Base-by-base conservation (phyloP, 2,797 vertebrate genomes). In the Mus caroli region DNA sequence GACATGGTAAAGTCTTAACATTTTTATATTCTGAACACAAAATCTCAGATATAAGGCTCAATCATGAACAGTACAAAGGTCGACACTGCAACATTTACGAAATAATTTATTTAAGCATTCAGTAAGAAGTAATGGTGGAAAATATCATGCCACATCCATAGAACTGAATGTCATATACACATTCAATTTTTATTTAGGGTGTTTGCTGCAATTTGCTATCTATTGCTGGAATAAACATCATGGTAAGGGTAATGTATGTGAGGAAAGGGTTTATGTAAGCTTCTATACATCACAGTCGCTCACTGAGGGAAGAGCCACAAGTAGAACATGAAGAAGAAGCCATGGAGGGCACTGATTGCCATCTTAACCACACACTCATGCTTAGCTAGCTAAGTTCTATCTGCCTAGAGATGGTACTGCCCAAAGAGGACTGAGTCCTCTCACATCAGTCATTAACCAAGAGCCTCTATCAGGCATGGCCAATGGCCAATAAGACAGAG, bases 71-170 rank as follows among this genome's bases (percentile, higher is more conserved):
- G n/a, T 22, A 88, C 69, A 93, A 89, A 95, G 40, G 64, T 76
- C 4, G 20, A 31, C 5, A 6, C 83, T 34, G 7, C 56, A 90
- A 34, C 11, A 20, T 19, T 76, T 79, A 79, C 88, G 92, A 80
- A 76, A 62, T 84, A 80, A 94, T 89, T 71, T n/a, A 69, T 17
- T 88, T 91, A n/a, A 84, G 60, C 58, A 8, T 78, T 34, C 43
- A 37, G 6, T 75, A 50, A 50, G 20, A 64, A 12, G 19, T 13
- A 90, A 19, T 40, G 62, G 6, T 46, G 17, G 75, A 79, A 88
- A 88, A 77, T 52, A 31, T 11, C 52, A 67, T 37, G 14, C 40
- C 20, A 54, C 20, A 88, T 67, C n/a, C 34, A 67, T 31, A 62
- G 58, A 92, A 60, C 28, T 79, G 26, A 83, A 64, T 56, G 13